phyloP scores from a whole-genome alignment of 2,113 vertebrate species.

The Indri indri region DNA sequence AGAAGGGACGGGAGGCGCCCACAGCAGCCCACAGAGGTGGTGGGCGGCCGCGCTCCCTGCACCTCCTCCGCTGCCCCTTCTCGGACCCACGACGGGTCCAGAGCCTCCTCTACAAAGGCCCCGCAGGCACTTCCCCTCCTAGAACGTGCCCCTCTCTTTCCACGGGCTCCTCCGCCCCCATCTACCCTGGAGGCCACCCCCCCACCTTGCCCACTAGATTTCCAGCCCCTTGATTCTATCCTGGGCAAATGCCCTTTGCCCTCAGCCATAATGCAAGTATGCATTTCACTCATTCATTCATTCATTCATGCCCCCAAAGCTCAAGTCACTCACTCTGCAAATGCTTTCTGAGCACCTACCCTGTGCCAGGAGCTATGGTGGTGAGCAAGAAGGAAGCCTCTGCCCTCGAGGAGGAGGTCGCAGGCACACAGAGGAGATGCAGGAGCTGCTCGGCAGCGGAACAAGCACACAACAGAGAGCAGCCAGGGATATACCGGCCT shows the following conservation, averaged over 20 bases:
- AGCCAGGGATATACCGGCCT: rapidly evolving
- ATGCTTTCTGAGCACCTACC: background rate
- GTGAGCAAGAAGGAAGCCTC: background rate
- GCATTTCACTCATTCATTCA: no score
- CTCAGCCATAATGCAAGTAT: rapidly evolving
- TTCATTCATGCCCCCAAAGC: background rate
- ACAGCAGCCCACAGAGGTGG: rapidly evolving
- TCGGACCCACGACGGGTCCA: background rate
- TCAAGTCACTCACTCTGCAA: background rate
- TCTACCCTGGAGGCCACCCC: background rate
- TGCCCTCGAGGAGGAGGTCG: background rate
- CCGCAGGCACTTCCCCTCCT: no score
- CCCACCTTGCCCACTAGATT: rapidly evolving
- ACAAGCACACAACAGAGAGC: rapidly evolving
- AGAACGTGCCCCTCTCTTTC: no score
- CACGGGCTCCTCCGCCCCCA: background rate
- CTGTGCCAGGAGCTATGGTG: rapidly evolving
- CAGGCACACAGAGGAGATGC: rapidly evolving
- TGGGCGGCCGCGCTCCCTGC: rapidly evolving
- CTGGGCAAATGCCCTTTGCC: background rate
- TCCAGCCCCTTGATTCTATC: background rate
- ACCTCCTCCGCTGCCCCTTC: rapidly evolving
- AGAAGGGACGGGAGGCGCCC: rapidly evolving
- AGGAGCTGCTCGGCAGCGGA: rapidly evolving
- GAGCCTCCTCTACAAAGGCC: background rate